Conservation (phyloP, 2,888 invertebrate species). For the Spialia ferax region DNA sequence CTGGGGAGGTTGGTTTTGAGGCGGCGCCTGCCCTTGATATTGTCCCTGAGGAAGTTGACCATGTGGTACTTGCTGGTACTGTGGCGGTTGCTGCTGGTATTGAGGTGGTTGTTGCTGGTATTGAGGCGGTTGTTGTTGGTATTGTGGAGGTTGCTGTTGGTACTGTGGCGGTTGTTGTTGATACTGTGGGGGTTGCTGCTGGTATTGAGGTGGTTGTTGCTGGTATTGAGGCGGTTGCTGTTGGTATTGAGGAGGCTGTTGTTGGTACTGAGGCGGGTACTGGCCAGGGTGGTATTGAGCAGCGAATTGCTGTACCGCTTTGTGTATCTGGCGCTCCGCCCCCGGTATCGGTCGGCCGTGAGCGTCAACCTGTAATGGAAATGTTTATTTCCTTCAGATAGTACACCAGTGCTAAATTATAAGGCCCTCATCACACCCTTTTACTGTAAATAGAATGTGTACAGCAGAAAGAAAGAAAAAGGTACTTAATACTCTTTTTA, state of each 20-base stretch:
- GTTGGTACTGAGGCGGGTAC: slow-evolving; percentile 50
- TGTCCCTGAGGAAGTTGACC: no score
- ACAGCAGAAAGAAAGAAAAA: no score
- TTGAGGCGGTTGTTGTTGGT: slow-evolving; percentile 45
- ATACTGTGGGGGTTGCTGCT: slow-evolving; percentile 48
- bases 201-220: slow-evolving; percentile 50
- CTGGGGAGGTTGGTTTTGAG: no score
- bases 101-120: neutral
- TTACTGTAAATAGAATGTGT: no score
- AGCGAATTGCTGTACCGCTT: slow-evolving; percentile 63
- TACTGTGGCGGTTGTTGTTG: slow-evolving; percentile 49
- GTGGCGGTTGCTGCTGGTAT: no score
- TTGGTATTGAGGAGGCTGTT: slow-evolving; percentile 50
- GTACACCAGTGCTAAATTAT: no score
- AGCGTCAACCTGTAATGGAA: slow-evolving; percentile 64
- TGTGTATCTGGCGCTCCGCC: slow-evolving; percentile 73
- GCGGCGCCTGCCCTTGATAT: no score
- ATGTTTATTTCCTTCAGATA: neutral
- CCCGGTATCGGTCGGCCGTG: slow-evolving; percentile 75
- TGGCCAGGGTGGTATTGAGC: slow-evolving; percentile 52
- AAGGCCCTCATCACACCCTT: no score
- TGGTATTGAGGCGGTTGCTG: no score
- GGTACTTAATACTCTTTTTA: no score
- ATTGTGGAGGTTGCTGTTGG: slow-evolving; percentile 47
- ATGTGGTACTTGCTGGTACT: neutral